Base-by-base conservation (phyloP, 53 echinoderm and acorn worm genomes). In the Holothuria scabra region DNA sequence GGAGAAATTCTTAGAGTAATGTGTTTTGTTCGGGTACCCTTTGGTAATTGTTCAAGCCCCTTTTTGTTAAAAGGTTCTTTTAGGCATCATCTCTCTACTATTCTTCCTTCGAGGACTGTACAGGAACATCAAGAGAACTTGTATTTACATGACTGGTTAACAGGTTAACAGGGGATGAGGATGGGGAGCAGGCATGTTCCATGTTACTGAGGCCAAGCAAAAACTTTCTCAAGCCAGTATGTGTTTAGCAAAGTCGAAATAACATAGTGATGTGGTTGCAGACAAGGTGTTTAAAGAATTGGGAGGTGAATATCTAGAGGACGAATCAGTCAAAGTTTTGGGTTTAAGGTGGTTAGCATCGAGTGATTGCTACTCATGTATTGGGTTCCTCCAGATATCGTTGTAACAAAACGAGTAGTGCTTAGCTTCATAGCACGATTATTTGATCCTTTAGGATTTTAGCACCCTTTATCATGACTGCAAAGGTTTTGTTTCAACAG, bases 11-110 rank as follows among this genome's bases (percentile, higher is more conserved):
- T 80, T 20, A 80, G 81, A 28, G 81, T 80, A 7, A 80, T 80
- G 81, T 18, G 61, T 29, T 80, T 80, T 80, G 38, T 38, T 33
- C 31, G 81, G 32, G 81, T 80, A 14, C 81, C 81, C 28, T 80
- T 80, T 80, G 81, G 60, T n/a, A n/a, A n/a, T n/a, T n/a, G n/a
- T n/a, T n/a, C n/a, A n/a, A n/a, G n/a, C n/a, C n/a, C n/a, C n/a
- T n/a, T n/a, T n/a, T n/a, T n/a, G n/a, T n/a, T n/a, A n/a, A n/a
- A n/a, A n/a, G n/a, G n/a, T n/a, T n/a, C 81, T 20, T 6, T 80
- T 60, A 60, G 1, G 59, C 81, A 60, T 28, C 81, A 60, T 18
- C 31, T 80, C 19, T 59, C 81, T 60, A 60, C 21, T 21, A 4
- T 60, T 24, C 8, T 9, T 35, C 21, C 31, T 18, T 65, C 66